A percentile compares a stretch with the other conserved stretches of the same genome.
Evolutionary conservation across 2,113 vertebrate species (phyloP).

Genomic region (Xenus cinereus): DNA sequence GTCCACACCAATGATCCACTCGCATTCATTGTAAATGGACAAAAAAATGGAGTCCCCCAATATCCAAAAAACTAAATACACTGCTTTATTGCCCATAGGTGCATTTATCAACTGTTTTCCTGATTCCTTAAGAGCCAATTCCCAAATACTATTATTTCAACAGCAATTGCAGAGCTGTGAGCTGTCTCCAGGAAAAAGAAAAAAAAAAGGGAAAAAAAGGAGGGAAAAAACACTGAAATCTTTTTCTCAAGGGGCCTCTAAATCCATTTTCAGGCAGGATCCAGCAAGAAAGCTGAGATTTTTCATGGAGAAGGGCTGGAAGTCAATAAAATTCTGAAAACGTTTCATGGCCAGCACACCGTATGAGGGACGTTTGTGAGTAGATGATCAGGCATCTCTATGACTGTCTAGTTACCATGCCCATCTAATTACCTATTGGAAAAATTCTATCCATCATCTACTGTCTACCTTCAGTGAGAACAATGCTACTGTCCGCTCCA

Average conservation of each 20-base stretch:
- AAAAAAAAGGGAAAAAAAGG: background rate
- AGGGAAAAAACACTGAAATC: background rate
- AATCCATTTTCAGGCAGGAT: background rate
- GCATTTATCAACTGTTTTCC: background rate
- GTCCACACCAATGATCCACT: background rate
- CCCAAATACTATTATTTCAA: background rate
- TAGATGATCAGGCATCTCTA: slow-evolving; percentile 1
- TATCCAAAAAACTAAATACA: background rate
- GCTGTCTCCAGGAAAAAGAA: background rate
- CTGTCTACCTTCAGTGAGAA: background rate
- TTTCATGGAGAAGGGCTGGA: background rate
- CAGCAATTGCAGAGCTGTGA: background rate
- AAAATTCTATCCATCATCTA: slow-evolving; percentile 31
- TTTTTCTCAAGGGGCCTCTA: background rate
- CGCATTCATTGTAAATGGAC: rapidly evolving
- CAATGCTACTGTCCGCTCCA: background rate
- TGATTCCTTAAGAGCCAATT: background rate
- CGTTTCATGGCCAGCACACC: background rate
- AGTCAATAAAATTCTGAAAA: background rate
- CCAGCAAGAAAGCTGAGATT: background rate
- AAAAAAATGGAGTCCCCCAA: background rate
- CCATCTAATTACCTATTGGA: slow-evolving; percentile 26
- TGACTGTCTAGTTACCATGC: slow-evolving; percentile 15
- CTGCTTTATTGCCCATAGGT: background rate
- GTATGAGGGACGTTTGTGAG: background rate